Base-by-base conservation (phyloP, 2,113 vertebrate genomes). In the Hypocryptadius cinnamomeus region DNA sequence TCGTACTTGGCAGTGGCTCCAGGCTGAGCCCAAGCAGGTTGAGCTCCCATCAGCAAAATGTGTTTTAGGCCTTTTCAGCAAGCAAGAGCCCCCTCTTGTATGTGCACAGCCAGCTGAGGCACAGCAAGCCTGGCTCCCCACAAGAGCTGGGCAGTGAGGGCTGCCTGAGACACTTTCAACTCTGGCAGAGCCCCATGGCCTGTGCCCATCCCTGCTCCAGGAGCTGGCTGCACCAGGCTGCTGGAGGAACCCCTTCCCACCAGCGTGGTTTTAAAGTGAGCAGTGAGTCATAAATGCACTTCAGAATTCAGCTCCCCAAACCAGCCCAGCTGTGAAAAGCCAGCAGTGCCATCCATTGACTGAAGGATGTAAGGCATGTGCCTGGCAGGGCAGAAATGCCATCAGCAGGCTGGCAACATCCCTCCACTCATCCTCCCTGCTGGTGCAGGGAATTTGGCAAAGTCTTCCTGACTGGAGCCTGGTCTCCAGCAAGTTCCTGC, bases 301-400 rank as follows among this genome's bases (percentile, higher is more conserved):
- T 27, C 28, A 39, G n/a, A 47, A 61, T 35, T 24, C 76, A 50
- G 84, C 15, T 92, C 48, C 65, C 27, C 30, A 44, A 42, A 25
- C 6, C 0, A 76, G 44, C 33, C 74, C 66, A 23, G 79, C 85
- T 82, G 92, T 33, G 74, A 15, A 87, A 88, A 95, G 89, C 28
- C 94, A 89, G 85, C 92, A 94, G 92, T 95, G 97, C 96, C 97
- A 93, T 91, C 95, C 92, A 85, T 93, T 93, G 97, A 93, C 91
- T 60, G 35, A 83, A 85, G 48, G 33, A 11, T 77, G 87, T 92
- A 97, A 72, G 69, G 47, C 95, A 96, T 28, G 71, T n/a, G 45
- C 56, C 66, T n/a, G 54, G 24, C 69, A 86, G 22, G 40, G 47
- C 9, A 86, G 23, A 48, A 59, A 51, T 3, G 16, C 0, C 19